Evolutionary conservation across 1,140 invertebrate genomes (phyloP), one percentile per base, ranked within the genome.

Genomic region (Drosophila teissieri): DNA sequence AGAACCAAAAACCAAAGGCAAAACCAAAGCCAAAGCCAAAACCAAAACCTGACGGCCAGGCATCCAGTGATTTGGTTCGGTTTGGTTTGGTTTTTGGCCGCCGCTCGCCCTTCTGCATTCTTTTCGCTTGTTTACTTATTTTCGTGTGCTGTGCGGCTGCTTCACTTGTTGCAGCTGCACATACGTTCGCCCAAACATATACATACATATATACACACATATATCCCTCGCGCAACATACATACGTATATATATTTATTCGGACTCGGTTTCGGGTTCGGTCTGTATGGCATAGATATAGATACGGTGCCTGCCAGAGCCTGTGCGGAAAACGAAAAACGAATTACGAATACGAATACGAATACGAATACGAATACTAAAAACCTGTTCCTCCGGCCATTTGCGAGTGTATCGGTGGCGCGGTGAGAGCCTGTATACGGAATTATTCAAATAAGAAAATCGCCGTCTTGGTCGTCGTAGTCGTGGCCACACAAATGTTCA

Each of bases 381-480:
- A 88, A 88, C 83, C 83, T 89, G 83, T 88, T 88, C 72, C 65
- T 44, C 44, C 62, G 65, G 58, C 51, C 60, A 1, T 49, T 27
- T 48, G 79, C 72, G 65, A 68, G 79, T 76, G 56, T 67, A 31
- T 54, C 24, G 27, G 36, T 37, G n/a, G 15, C 2, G 39, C 2
- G 39, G 63, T 56, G 36, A 69, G 63, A 48, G 67, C 73, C 75
- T 80, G 60, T 73, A 83, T 80, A 80, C 80, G 76, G 88, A 75
- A 80, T 89, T 88, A 88, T 89, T 89, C 80, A 89, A 89, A 89
- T 84, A 89, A 88, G 84, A 88, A 88, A 88, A 88, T 64, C 76
- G 62, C 75, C 63, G 78, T 63, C 42, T 57, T 19, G 37, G 46
- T 58, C 42, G 58, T 19, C 48, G 48, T 73, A 61, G 73, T 48